Evolutionary conservation across 2,888 invertebrate species (phyloP).

Genomic region (Apoderus coryli): DNA sequence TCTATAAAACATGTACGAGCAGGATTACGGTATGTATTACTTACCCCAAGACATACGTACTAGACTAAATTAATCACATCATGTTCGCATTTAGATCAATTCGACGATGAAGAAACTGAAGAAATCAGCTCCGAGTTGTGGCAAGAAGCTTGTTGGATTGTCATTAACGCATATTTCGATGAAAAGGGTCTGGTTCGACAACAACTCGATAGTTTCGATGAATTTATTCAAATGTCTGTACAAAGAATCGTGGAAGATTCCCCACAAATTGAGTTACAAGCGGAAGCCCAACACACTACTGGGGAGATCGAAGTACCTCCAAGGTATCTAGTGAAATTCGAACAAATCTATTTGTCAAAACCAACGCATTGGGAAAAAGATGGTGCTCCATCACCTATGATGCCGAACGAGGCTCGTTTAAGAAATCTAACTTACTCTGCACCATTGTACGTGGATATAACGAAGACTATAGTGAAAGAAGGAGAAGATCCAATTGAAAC

Average conservation of each 20-base stretch:
- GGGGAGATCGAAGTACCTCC: slow-evolving; percentile 88
- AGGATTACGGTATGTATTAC: slow-evolving; percentile 27
- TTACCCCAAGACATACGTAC: slow-evolving; percentile 6
- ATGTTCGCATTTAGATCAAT: slow-evolving; percentile 29
- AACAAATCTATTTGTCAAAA: slow-evolving; percentile 97
- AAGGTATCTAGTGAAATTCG: slow-evolving; percentile 88
- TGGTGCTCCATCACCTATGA: slow-evolving; percentile 98
- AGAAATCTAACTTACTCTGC: slow-evolving; percentile 97
- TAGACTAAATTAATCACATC: slow-evolving; percentile 10
- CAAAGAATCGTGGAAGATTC: slow-evolving; percentile 99
- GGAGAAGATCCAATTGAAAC: slow-evolving; percentile 79
- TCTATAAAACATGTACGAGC: slow-evolving; percentile 26
- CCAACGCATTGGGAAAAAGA: slow-evolving; percentile 99
- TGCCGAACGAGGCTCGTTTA: slow-evolving; percentile 98
- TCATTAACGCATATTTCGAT: slow-evolving; percentile 99
- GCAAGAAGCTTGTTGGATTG: slow-evolving; percentile 99
- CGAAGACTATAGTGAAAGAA: slow-evolving; percentile 87
- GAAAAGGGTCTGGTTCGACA: slow-evolving; percentile 99
- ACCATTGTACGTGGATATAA: slow-evolving; percentile 96
- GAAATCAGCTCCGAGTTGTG: slow-evolving; percentile 96
- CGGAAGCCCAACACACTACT: slow-evolving; percentile 92
- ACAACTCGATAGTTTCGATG: slow-evolving; percentile 98
- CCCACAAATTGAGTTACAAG: slow-evolving; percentile 91
- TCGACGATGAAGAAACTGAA: slow-evolving; percentile 79
- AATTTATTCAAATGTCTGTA: slow-evolving; percentile 99